Conservation (phyloP, 2,888 invertebrate species). For the Scelioninae gen. 1 region DNA sequence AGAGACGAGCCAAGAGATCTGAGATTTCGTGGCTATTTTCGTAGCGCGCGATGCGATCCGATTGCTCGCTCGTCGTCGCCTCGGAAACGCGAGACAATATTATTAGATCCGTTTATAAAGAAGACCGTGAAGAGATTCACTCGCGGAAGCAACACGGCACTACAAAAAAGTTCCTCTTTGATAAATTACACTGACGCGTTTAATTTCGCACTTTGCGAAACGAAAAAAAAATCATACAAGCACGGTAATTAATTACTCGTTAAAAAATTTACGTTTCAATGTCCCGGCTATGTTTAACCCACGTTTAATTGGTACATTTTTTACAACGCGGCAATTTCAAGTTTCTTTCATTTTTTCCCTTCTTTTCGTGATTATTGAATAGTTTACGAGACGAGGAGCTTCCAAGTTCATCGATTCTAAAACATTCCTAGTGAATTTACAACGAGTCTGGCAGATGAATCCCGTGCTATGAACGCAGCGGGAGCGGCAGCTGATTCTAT, state of each 20-base stretch:
- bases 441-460: no score
- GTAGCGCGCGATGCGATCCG: slow-evolving; percentile 77
- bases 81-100: slow-evolving; percentile 80
- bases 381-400: no score
- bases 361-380: not conserved
- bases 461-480: no score
- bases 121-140: slow-evolving; percentile 60
- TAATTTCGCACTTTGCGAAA: slow-evolving; percentile 41
- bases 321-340: no score
- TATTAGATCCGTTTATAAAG: slow-evolving; percentile 78
- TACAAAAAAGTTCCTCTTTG: slow-evolving; percentile 61
- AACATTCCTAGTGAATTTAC: no score
- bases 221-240: not conserved
- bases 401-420: no score
- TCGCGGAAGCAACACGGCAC: slow-evolving; percentile 64
- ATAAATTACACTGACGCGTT: slow-evolving; percentile 59
- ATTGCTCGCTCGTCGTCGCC: slow-evolving; percentile 77
- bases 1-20: slow-evolving; percentile 78
- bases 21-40: slow-evolving; percentile 80
- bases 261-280: slow-evolving; percentile 45
- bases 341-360: no score
- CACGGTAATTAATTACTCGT: slow-evolving; percentile 54
- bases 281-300: slow-evolving; percentile 26
- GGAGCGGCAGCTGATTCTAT: no score
- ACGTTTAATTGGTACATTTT: slow-evolving; percentile 28